Base-by-base conservation (phyloP, 2,888 invertebrate species). In the Loripinus fragilis region DNA sequence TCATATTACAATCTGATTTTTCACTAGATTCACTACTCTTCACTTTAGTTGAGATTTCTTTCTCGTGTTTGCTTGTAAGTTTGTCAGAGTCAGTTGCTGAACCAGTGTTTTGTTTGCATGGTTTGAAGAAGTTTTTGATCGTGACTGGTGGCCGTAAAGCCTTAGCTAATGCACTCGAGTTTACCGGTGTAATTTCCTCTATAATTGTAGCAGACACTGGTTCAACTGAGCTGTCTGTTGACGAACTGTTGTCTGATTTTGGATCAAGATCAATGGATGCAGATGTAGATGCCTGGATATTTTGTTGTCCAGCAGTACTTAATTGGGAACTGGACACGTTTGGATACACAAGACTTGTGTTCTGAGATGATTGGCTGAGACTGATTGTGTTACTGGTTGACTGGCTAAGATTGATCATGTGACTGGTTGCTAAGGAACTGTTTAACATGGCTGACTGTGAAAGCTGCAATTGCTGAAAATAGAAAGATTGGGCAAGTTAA, bases 141-240 rank as follows among this genome's bases (percentile, higher is more conserved):
- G 92, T 92, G 12, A 91, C 86, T n/a, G 92, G 92, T 17, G 92
- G 91, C 28, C 85, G 87, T 28, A 89, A 74, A 12, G 92, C 92
- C 70, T 89, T 88, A 25, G 82, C 71, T n/a, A 87, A 71, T 64
- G 81, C 87, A 71, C 88, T 90, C 0, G 82, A 60, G 28, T 84
- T 86, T 33, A 92, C 91, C 1, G 85, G 77, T 15, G 89, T 72
- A 17, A 90, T 85, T 10, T 85, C 84, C 67, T 91, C 91, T 8
- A 82, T 69, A 7, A 78, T 69, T 20, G 83, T 33, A 45, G 75
- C 77, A 10, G 42, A 65, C 23, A 67, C 67, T 33, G 65, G n/a
- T 3, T 12, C 42, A n/a, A 17, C 25, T 28, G 3, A 8, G 2
- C 17, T 25, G 12, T 25, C 67, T 42, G 28, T 25, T n/a, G n/a